Evolutionary conservation across 2,113 vertebrate species (phyloP).

Genomic region (Passer montanus): DNA sequence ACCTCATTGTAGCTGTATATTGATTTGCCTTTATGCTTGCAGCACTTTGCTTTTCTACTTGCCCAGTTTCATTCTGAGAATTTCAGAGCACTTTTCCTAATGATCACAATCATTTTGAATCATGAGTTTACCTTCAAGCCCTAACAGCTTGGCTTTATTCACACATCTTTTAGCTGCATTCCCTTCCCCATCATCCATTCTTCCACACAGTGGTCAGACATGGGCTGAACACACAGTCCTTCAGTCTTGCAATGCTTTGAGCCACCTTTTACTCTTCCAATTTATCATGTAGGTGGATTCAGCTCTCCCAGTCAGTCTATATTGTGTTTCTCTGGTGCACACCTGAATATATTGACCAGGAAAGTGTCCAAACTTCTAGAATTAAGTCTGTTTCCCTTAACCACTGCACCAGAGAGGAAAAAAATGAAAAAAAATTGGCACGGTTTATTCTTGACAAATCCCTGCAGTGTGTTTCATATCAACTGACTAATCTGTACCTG

Average conservation of each 20-base stretch:
- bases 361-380: not conserved
- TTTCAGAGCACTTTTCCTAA: not conserved
- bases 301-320: not conserved
- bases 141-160: not conserved
- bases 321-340: not conserved
- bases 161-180: not conserved
- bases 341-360: not conserved
- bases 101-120: not conserved
- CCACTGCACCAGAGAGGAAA: not conserved
- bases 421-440: not conserved
- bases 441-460: not conserved
- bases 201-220: not conserved
- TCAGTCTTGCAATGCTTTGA: not conserved
- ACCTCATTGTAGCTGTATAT: not conserved
- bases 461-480: not conserved
- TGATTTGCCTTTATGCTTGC: not conserved
- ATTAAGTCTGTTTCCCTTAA: not conserved
- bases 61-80: not conserved
- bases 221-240: not conserved
- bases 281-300: not conserved
- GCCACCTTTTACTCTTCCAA: not conserved
- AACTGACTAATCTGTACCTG: not conserved
- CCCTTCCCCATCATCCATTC: not conserved
- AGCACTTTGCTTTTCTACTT: not conserved
- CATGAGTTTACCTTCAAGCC: not conserved